Evolutionary conservation across 2,797 vertebrate genomes (phyloP).

Genomic region (Cichlasoma orientale): DNA sequence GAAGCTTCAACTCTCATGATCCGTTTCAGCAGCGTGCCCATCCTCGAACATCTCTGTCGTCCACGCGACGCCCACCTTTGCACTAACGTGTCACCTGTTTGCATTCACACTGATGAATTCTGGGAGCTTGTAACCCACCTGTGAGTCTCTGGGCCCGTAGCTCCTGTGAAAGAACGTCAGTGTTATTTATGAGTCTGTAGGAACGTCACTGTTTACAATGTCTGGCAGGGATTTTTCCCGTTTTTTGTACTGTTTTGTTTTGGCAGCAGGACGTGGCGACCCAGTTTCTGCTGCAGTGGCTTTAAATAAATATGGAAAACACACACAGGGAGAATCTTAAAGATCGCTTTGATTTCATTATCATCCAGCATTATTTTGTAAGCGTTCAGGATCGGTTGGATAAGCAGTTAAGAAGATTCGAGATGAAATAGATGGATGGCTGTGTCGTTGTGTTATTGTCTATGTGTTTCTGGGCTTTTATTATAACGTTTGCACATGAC

Average conservation of each 20-base stretch:
- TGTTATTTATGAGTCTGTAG: background rate
- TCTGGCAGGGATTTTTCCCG: background rate
- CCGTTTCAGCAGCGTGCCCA: background rate
- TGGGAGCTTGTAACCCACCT: accelerated
- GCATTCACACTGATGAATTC: background rate
- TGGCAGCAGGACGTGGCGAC: background rate
- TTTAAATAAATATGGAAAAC: background rate
- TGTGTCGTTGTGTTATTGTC: background rate
- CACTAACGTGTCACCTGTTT: background rate
- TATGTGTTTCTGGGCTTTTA: background rate
- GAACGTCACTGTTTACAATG: background rate
- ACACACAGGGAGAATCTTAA: background rate
- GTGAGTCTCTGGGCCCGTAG: background rate
- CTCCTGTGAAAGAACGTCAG: background rate
- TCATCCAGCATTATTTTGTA: accelerated
- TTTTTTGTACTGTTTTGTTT: background rate
- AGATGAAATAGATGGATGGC: accelerated
- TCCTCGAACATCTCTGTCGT: background rate
- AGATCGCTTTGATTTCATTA: background rate
- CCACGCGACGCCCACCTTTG: accelerated
- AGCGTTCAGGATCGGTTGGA: background rate
- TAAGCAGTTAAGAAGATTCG: background rate
- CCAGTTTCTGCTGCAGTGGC: background rate
- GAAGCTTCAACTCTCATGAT: background rate
- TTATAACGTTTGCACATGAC: too few species aligned